Conservation (phyloP, 2,113 vertebrate species). For the Chunga burmeisteri region DNA sequence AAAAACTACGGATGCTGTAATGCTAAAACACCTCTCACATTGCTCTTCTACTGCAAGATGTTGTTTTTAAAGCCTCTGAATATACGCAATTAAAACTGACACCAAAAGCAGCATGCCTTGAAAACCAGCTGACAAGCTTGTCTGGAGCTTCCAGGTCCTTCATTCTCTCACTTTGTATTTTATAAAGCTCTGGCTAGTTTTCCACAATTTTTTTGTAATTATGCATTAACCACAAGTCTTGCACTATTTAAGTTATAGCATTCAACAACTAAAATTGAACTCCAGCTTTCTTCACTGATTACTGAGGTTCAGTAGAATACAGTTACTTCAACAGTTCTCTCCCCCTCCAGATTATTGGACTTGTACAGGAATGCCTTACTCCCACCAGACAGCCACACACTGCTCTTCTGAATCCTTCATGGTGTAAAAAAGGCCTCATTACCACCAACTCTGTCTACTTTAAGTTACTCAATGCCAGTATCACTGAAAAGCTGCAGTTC, state of each 20-base stretch:
- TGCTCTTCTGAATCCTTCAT: neutral
- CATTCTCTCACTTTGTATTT: neutral
- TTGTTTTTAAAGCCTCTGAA: neutral
- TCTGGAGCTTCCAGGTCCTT: neutral
- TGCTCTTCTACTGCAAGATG: neutral
- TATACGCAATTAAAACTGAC: neutral
- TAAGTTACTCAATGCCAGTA: neutral
- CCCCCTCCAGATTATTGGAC: neutral
- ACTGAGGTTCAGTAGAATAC: neutral
- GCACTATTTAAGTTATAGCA: neutral
- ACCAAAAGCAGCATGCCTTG: neutral
- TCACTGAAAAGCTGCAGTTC: neutral
- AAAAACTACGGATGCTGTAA: neutral
- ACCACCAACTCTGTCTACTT: neutral
- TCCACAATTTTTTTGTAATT: neutral
- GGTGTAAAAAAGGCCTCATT: neutral
- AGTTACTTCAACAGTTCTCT: neutral
- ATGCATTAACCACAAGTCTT: neutral
- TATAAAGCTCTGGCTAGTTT: neutral
- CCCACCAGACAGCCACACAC: neutral
- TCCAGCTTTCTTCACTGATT: neutral
- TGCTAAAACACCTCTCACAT: neutral
- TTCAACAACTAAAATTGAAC: neutral
- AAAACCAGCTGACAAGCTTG: neutral
- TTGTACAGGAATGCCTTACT: neutral